phyloP scores from a whole-genome alignment of 30 jellyfish, hydroid and myxozoan species.

The Chironex yamaguchii region DNA sequence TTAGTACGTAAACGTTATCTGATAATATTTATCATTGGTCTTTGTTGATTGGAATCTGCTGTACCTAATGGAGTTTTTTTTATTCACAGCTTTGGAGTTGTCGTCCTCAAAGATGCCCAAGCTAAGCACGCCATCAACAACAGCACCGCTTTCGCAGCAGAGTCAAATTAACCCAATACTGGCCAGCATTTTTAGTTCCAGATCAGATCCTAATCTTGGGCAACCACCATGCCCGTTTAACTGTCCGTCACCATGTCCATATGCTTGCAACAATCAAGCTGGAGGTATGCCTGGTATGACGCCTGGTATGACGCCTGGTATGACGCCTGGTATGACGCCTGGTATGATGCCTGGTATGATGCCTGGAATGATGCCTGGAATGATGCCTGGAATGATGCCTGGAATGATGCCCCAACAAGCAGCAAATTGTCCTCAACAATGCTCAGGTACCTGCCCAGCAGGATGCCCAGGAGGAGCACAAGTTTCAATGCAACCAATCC shows the following conservation, averaged over 20 bases:
- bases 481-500: not conserved
- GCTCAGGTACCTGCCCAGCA: not conserved
- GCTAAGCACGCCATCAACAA: no score
- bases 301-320: not conserved
- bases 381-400: not conserved
- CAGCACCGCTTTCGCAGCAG: not conserved
- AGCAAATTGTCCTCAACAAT: not conserved
- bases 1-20: not conserved
- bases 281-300: not conserved
- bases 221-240: not conserved
- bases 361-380: not conserved
- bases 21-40: not conserved
- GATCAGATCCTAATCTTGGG: not conserved
- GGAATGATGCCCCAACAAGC: not conserved
- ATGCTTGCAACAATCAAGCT: not conserved
- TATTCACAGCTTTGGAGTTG: not conserved
- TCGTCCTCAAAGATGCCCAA: no score
- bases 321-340: no score
- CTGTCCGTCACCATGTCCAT: not conserved
- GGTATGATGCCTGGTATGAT: not conserved
- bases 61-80: not conserved
- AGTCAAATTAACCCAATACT: not conserved
- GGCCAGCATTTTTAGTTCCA: not conserved
- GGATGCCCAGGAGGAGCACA: not conserved
- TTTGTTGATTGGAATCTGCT: not conserved